Percentiles rank a stretch among this genome's conserved stretches.
Conservation (phyloP, 2,888 invertebrate species). For the Bembecia ichneumoniformis region DNA sequence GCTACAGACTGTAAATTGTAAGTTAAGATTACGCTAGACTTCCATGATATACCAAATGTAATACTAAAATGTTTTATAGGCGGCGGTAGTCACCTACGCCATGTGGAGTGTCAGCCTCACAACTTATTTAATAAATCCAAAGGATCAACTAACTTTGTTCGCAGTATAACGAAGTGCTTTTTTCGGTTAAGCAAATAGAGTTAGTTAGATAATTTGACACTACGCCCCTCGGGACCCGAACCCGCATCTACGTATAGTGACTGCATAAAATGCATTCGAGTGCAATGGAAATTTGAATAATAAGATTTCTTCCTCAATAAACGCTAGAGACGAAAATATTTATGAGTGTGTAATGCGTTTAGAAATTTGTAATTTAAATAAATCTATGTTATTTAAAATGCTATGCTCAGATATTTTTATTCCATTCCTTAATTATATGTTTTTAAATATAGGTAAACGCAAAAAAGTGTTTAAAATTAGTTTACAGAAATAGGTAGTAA, state of each 20-base stretch:
- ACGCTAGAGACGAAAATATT: slow-evolving; percentile 32
- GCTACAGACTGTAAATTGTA: no score
- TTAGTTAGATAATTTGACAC: slow-evolving; percentile 57
- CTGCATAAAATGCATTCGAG: slow-evolving; percentile 24
- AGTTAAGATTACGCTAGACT: no score
- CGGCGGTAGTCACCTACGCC: no score
- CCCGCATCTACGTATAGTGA: slow-evolving; percentile 29
- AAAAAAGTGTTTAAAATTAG: no score
- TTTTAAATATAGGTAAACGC: no score
- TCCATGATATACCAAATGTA: no score
- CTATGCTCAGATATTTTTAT: not conserved
- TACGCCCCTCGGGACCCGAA: slow-evolving; percentile 37
- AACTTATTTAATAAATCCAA: not conserved
- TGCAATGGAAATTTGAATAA: slow-evolving; percentile 40
- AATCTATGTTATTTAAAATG: slow-evolving; percentile 5
- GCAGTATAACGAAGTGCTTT: slow-evolving; percentile 15
- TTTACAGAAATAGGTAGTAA: no score
- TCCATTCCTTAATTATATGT: no score
- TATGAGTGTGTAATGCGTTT: slow-evolving; percentile 16
- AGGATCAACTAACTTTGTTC: not conserved
- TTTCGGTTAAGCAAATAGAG: slow-evolving; percentile 52
- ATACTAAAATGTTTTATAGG: no score
- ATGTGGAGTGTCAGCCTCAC: no score
- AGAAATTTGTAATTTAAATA: not conserved
- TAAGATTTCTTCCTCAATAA: slow-evolving; percentile 30